Percentiles rank a stretch among this genome's conserved stretches.
These are phyloP conservation scores for Tapirus terrestris DNA, from an alignment of 2,113 vertebrate species.

Conservation along the genomic window DNA sequence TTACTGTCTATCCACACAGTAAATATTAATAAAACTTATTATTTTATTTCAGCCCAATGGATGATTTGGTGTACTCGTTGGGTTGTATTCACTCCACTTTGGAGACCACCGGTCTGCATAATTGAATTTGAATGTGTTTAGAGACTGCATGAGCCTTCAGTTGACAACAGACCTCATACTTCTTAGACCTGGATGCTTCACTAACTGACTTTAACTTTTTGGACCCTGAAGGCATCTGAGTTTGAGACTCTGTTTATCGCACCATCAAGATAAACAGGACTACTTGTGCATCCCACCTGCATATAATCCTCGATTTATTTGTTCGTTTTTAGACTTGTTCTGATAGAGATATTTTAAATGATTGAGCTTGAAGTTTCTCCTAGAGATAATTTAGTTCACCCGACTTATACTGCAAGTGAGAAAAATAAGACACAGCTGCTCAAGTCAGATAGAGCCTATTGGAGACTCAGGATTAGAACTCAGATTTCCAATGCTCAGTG, in stretches of 20 bases:
- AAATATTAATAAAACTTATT: background rate
- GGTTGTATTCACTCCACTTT: background rate
- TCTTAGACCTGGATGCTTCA: background rate
- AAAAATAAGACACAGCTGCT: background rate
- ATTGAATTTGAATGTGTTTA: background rate
- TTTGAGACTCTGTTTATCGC: background rate
- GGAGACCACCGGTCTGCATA: background rate
- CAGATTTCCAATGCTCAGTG: background rate
- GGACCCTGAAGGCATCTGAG: background rate
- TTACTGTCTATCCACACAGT: background rate
- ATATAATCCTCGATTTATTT: background rate
- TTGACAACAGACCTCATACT: background rate
- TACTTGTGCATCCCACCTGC: background rate
- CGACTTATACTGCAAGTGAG: background rate
- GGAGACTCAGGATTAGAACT: background rate
- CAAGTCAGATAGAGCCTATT: background rate
- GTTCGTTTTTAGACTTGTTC: background rate
- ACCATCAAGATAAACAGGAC: background rate
- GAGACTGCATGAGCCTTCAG: background rate
- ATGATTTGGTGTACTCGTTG: background rate
- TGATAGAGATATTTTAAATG: background rate
- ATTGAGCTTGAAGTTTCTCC: background rate
- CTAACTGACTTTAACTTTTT: background rate
- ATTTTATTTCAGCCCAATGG: background rate
- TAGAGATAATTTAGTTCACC: background rate